Base-by-base conservation (phyloP, 2,888 invertebrate species). In the Thyatira batis region DNA sequence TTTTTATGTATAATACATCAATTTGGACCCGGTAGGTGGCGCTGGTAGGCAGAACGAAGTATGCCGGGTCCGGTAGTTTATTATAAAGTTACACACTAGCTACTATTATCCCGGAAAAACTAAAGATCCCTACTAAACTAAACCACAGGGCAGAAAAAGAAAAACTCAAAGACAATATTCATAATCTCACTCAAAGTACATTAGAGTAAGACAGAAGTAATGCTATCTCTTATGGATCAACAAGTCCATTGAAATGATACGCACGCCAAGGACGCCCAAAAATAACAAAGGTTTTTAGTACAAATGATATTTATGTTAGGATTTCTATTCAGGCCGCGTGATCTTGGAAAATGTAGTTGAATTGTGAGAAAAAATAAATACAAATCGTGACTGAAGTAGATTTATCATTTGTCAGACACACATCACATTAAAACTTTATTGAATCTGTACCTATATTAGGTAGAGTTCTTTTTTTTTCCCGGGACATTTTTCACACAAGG, bases 231-330 rank as follows among this genome's bases (percentile, higher is more conserved):
- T 8, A 39, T 39, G 5, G 39, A 39, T 17, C 39, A 39, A 39
- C 39, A 39, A 39, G 39, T 39, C 39, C 13, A 17, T 5, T 39
- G 39, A 1, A 2, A 13, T 13, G 33, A 33, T 33, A 5, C 39
- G 5, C 17, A 17, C n/a, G 39, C 17, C 39, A 39, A 11, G 11
- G 17, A 8, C 39, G 39, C 39, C 67, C 66, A 67, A 69, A 73
- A 75, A 75, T 75, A 75, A 73, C 76, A 75, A 75, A 73, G 60
- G 69, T 61, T 63, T n/a, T 63, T 51, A 50, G 59, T 53, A 55
- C 58, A 51, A 49, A 59, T 60, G 46, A 43, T 17, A 39, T 8
- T 39, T 17, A 3, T 39, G 13, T 17, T 43, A 39, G 54, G 53
- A 46, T 60, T 45, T 52, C 49, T 57, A 50, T n/a, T 8, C 39